Percentiles rank a stretch among this genome's conserved stretches.
Conservation (phyloP, 2,797 vertebrate species). For the Caiman crocodilus region DNA sequence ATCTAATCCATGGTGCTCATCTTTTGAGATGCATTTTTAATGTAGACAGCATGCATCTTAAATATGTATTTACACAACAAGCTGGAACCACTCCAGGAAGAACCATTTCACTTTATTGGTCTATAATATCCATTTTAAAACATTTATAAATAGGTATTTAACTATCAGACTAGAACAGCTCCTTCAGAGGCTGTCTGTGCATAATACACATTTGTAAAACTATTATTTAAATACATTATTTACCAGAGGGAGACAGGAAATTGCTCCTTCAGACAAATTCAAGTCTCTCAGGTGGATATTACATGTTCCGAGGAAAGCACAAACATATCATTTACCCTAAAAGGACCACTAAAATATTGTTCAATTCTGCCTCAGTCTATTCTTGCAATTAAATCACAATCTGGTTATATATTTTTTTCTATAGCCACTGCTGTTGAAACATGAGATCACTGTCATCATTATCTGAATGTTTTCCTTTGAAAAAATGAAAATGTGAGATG, state of each 20-base stretch:
- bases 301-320: not conserved
- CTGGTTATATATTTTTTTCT: not conserved
- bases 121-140: constrained; percentile 24
- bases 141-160: constrained; percentile 37
- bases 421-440: not conserved
- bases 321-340: not conserved
- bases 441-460: not conserved
- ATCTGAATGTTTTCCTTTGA: not conserved
- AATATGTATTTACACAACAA: not conserved
- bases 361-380: not conserved
- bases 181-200: not conserved
- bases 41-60: not conserved
- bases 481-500: not conserved
- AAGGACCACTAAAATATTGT: constrained; percentile 1
- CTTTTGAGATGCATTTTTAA: not conserved
- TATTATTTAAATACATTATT: constrained; percentile 43
- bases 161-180: constrained; percentile 16
- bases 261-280: constrained; percentile 28
- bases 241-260: constrained; percentile 3
- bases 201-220: not conserved
- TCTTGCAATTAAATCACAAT: constrained; percentile 4
- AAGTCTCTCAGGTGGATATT: not conserved
- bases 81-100: not conserved
- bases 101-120: not conserved
- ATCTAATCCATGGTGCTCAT: not conserved